phyloP scores from a whole-genome alignment of 2,797 vertebrate species.

The Enteromius mattozi region DNA sequence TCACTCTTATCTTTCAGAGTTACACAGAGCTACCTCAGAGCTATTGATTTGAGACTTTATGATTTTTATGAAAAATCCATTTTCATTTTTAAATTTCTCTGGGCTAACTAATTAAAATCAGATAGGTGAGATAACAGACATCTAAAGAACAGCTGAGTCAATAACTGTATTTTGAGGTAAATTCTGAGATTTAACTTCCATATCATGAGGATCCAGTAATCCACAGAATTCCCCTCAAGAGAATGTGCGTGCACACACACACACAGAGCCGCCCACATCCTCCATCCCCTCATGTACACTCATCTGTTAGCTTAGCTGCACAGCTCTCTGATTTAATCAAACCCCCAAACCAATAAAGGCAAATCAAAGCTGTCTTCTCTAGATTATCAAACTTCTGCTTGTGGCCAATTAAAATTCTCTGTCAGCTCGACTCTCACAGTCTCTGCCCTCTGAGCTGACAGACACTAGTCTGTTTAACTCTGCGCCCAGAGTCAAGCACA shows the following conservation, averaged over 20 bases:
- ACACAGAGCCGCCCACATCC: slow-evolving; percentile 22
- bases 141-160: slow-evolving; percentile 21
- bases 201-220: slow-evolving; percentile 67
- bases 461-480: slow-evolving; percentile 26
- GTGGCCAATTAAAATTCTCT: slow-evolving; percentile 40
- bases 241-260: neutral
- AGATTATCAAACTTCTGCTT: slow-evolving; percentile 48
- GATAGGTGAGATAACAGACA: slow-evolving; percentile 42
- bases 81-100: slow-evolving; percentile 46
- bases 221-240: slow-evolving; percentile 56
- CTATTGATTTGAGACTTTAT: slow-evolving; percentile 47
- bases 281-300: slow-evolving; percentile 35
- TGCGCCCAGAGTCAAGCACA: slow-evolving; percentile 20
- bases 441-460: slow-evolving; percentile 35
- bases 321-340: slow-evolving; percentile 46
- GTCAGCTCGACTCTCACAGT: slow-evolving; percentile 32
- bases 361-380: slow-evolving; percentile 47
- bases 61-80: slow-evolving; percentile 54
- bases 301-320: slow-evolving; percentile 28
- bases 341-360: slow-evolving; percentile 43
- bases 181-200: slow-evolving; percentile 64
- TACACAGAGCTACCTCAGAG: slow-evolving; percentile 24
- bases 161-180: slow-evolving; percentile 30
- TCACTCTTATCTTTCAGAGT: slow-evolving; percentile 23
- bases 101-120: slow-evolving; percentile 42